Evolutionary conservation across 1,140 invertebrate species (phyloP), one percentile per base, ranked within the genome.

Genomic region (Neuroterus valhalla): DNA sequence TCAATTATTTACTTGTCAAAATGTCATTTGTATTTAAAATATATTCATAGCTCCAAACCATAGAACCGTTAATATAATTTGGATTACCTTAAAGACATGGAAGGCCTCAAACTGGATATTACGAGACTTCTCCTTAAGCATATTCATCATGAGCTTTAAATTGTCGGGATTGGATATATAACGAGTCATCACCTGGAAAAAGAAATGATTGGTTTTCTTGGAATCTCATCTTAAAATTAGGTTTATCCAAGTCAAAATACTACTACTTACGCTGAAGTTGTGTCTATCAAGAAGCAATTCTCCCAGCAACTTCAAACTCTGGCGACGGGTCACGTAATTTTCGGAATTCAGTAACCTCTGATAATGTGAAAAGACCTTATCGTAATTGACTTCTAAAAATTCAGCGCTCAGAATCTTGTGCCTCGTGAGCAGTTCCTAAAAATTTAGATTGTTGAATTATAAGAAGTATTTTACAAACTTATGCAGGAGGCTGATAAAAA

Each of bases 101-200:
- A 99, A 99, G 90, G 98, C 99, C 93, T 99, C 99, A 92, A 99
- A 99, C 90, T 99, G 98, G 86, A 99, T 99, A 92, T 99, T 99
- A 82, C 97, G 94, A 83, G 98, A 99, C 89, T 99, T 98, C 89
- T 99, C 98, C 92, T 98, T 98, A 79, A 99, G 92, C 98, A 99
- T 99, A 89, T 99, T 99, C 99, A 99, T 99, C 98, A 99, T 99
- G 74, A 99, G 92, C 89, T 99, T 99, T 66, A 99, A 93, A 92
- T 99, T 99, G 87, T 99, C 98, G 14, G 98, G 98, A 91, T 99
- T 99, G 77, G 97, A 98, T 91, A 99, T 99, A 91, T 99, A 99
- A 82, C 95, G 93, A 66, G 98, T 99, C 98, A 99, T 99, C 68
- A 98, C 97, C 94, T 94, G 78, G 68, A 91, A 88, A 77, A 79